Evolutionary conservation across 2,113 vertebrate species (phyloP), one percentile per base, ranked within the genome.

Genomic region (Dicrurus megarhynchus): DNA sequence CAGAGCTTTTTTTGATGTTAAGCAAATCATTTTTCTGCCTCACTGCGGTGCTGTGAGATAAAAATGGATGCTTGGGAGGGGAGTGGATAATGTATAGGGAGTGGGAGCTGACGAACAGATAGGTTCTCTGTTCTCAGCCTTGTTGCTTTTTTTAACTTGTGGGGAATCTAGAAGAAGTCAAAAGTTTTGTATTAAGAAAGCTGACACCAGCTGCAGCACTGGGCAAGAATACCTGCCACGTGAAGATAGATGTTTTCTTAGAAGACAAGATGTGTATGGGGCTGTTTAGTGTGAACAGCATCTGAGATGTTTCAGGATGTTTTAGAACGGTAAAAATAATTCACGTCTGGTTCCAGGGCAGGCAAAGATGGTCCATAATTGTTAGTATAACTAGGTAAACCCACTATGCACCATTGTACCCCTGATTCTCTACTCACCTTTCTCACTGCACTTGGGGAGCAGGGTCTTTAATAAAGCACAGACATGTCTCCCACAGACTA

Each of bases 401-500:
- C 28, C 13, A 35, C 13, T 42, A 9, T 7, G 12, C 18, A 7
- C 42, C 28, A 6, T 4, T 14, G 18, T 35, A 55, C 20, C 21
- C 84, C 39, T 59, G 56, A 41, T 46, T 30, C 5, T 75, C 11
- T 64, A 16, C 1, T 69, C 33, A n/a, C n/a, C 30, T 49, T 49
- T 11, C 12, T 30, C 39, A 17, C 42, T 24, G 24, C 15, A 8
- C 13, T 33, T 42, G 32, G 28, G 75, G 23, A 53, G 37, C 14
- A 9, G 4, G 9, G 15, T 35, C 27, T 60, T 55, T 3, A 56
- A 13, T 19, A 30, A 79, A 67, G 47, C 39, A 47, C 4, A 53
- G 30, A 24, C 0, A 0, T 1, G 3, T 32, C 16, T 56, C 76
- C 53, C 23, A 2, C 28, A 59, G 42, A 61, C 13, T 12, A 12